Conservation (phyloP, 30 jellyfish, hydroid and myxozoan genomes). For the Sanderia malayensis region DNA sequence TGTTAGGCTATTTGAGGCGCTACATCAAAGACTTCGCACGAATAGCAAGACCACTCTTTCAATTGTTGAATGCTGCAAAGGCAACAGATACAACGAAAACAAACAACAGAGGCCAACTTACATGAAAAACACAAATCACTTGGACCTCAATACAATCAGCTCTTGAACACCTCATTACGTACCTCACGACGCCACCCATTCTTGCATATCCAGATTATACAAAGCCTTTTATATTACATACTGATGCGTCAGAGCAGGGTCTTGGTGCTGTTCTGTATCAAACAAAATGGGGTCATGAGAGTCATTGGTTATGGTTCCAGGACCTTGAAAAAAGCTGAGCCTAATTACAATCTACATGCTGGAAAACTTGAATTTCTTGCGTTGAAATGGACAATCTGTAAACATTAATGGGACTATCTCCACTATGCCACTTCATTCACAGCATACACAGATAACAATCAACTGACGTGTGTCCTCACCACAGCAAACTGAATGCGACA, state of each 20-base stretch:
- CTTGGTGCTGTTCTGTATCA: constrained; percentile 52
- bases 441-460: constrained; percentile 22
- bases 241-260: constrained; percentile 44
- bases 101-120: constrained; percentile 13
- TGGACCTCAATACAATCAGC: constrained; percentile 12
- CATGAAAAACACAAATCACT: constrained; percentile 8
- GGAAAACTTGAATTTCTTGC: constrained; percentile 22
- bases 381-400: constrained; percentile 21
- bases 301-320: constrained; percentile 34
- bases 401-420: constrained; percentile 8
- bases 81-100: neutral
- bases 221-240: constrained; percentile 30
- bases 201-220: constrained; percentile 26
- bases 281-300: constrained; percentile 6
- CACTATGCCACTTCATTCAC: constrained; percentile 12
- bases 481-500: no score
- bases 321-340: constrained; percentile 7
- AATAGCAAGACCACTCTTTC: constrained; percentile 33
- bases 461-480: no score
- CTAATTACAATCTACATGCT: constrained; percentile 17
- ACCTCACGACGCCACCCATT: constrained; percentile 31
- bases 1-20: constrained; percentile 32
- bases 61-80: constrained; percentile 26
- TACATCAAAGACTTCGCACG: constrained; percentile 27
- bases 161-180: neutral